phyloP scores from a whole-genome alignment of 2,888 invertebrate genomes.

The Cantharis flavilabris region DNA sequence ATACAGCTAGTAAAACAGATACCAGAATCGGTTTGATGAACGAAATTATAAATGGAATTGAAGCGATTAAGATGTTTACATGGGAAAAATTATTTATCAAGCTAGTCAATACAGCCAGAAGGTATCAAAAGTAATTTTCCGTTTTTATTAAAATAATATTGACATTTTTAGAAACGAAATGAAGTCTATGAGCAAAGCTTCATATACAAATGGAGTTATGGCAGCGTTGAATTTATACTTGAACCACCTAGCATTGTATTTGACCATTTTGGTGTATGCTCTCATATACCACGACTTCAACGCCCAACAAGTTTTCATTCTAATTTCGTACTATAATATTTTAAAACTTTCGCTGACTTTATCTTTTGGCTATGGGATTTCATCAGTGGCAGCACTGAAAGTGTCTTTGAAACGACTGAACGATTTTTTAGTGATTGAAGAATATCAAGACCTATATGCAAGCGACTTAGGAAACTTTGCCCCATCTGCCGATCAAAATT shows the following conservation, averaged over 20 bases:
- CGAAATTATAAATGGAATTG: constrained; percentile 85
- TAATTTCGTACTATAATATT: constrained; percentile 89
- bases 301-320: constrained; percentile 84
- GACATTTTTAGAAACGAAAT: constrained; percentile 65
- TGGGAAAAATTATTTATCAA: constrained; percentile 89
- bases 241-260: constrained; percentile 83
- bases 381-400: constrained; percentile 77
- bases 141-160: background rate
- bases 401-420: constrained; percentile 75
- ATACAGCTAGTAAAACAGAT: constrained; percentile 82
- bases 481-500: background rate
- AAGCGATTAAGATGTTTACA: constrained; percentile 95
- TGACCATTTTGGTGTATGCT: constrained; percentile 79
- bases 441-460: constrained; percentile 41
- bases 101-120: constrained; percentile 70
- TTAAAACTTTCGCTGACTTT: constrained; percentile 87
- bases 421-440: constrained; percentile 60
- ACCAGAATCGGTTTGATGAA: constrained; percentile 86
- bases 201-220: constrained; percentile 43
- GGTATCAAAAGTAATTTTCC: constrained; percentile 43
- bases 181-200: constrained; percentile 72
- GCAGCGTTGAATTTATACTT: constrained; percentile 78
- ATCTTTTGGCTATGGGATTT: constrained; percentile 87
- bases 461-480: background rate
- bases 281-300: constrained; percentile 72